Conservation (phyloP, 2,888 invertebrate genomes). For the Epirrhoe alternata region DNA sequence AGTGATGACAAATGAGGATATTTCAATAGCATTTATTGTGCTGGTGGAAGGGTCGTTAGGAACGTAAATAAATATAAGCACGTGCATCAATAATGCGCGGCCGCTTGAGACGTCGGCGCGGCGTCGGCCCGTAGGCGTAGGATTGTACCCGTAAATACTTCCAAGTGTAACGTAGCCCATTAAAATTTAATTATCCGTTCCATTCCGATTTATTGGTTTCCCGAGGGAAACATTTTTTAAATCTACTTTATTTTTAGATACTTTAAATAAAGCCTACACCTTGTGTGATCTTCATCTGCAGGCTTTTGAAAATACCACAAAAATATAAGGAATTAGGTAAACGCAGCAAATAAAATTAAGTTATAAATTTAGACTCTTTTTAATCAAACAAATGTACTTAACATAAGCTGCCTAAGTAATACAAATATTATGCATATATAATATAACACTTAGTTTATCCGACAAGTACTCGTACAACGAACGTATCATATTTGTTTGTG, state of each 20-base stretch:
- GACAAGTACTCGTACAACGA: neutral
- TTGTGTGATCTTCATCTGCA: too few relatives aligned
- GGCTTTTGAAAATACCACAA: neutral
- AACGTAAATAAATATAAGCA: constrained; percentile 43
- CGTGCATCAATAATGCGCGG: constrained; percentile 39
- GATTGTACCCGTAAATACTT: constrained; percentile 64
- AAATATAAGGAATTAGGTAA: neutral
- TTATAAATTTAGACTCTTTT: constrained; percentile 1
- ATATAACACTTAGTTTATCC: neutral
- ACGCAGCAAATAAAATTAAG: neutral
- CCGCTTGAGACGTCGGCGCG: constrained; percentile 57
- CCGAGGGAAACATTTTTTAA: constrained; percentile 54
- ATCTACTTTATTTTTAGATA: constrained; percentile 23
- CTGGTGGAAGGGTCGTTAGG: constrained; percentile 29
- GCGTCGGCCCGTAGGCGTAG: constrained; percentile 57
- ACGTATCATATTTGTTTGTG: constrained; percentile 2
- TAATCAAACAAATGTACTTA: constrained; percentile 10
- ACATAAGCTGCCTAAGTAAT: neutral
- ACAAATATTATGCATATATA: neutral
- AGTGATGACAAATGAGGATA: constrained; percentile 43
- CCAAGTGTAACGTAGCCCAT: constrained; percentile 63
- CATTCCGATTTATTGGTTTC: constrained; percentile 72
- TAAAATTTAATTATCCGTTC: constrained; percentile 72
- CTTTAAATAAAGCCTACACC: constrained; percentile 9
- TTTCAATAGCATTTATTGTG: constrained; percentile 37